Base-by-base conservation (phyloP, 2,888 invertebrate genomes). In the Nineta flava region DNA sequence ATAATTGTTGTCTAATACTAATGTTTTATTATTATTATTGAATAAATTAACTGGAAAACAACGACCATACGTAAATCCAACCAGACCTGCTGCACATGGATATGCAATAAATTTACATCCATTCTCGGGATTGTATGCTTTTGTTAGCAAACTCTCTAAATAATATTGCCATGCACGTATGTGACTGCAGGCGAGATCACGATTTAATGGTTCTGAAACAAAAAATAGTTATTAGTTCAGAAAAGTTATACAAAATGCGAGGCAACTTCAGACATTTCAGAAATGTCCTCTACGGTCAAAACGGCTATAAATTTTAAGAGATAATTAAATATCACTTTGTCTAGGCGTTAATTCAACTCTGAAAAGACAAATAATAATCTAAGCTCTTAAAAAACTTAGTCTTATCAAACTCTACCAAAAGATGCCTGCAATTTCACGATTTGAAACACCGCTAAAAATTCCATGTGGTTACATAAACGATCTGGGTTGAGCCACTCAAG, bases 141-240 rank as follows among this genome's bases (percentile, higher is more conserved):
- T 66, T 52, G 63, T 65, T 26, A 60, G 56, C 19, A 77, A 53
- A 48, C 70, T 72, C 56, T 76, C 76, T 35, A 71, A 57, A 58
- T 73, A 77, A 1, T 75, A 59, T 45, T 67, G 62, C 65, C 73
- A 74, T 1, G 76, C 74, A 55, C 76, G 62, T 10, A 73, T 59
- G 59, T 77, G 77, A 54, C 76, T 77, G 58, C 77, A 77, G 3
- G 74, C 75, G 35, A 73, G 66, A 38, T 71, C 67, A 44, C 65
- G 65, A 51, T 71, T 69, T 48, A 73, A 57, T 35, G 60, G 67
- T 48, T 73, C 73, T 73, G 56, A 15, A 54, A 53, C 52, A 51
- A 35, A 44, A 47, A 50, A 26, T 26, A 7, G 6, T 26, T 26
- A 26, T 26, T 26, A 26, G 26, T 26, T 7, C 7, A 26, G 26